Base-by-base conservation (phyloP, 2,113 vertebrate species). In the Myiozetetes cayanensis region DNA sequence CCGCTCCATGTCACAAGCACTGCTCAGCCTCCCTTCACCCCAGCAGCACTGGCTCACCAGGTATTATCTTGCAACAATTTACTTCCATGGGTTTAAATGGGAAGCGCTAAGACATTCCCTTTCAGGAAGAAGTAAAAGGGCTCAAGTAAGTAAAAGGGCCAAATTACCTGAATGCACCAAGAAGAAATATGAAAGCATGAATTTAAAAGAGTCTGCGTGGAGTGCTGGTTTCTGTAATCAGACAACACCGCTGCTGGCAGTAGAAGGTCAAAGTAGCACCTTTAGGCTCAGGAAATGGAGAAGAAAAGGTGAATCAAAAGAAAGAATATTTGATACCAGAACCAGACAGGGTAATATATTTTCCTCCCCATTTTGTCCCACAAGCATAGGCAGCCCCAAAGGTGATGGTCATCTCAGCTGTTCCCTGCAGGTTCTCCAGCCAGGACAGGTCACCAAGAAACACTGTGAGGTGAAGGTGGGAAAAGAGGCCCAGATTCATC, bases 121-220 rank as follows among this genome's bases (percentile, higher is more conserved):
- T 94, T 86, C 79, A 88, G 72, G 67, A 71, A 63, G 65, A 86
- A 67, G 65, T 74, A 71, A 80, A 91, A 76, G 33, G 59, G n/a
- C 74, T 78, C 30, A 47, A 59, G 68, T 23, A 81, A 91, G 80
- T 88, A 97, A 90, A 96, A 91, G 63, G 83, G 39, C 22, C 44
- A 93, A 84, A 86, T 92, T 84, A 68, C 52, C 56, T 68, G 65
- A 90, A 85, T 0, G 0, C 46, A 50, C n/a, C 61, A 61, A 92
- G 92, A 77, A 91, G 70, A 94, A 85, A 77, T 44, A 78, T 22
- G 76, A 90, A 63, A 90, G 35, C 43, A 30, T 30, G 46, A 61
- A 67, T 63, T 79, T 63, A 58, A 85, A 92, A 55, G 55, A 58
- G 47, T 20, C 56, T 63, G 50, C 0, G 0, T n/a, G 78, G 39